Conservation (phyloP, 1,140 invertebrate genomes). For the Solenopsis fugax region DNA sequence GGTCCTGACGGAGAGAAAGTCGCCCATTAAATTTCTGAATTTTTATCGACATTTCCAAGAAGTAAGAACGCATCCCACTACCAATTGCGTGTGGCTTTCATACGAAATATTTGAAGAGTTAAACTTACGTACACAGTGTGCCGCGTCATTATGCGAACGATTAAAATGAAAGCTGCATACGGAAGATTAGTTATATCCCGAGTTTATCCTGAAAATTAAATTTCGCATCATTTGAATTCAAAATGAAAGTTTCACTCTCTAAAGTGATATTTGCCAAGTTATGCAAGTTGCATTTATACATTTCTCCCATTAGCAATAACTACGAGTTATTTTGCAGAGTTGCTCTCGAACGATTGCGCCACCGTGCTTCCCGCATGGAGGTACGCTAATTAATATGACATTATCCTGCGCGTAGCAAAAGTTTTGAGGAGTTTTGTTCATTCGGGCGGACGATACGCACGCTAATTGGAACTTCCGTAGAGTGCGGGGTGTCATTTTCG, state of each 20-base stretch:
- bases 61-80: not conserved
- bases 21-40: conserved; percentile 32
- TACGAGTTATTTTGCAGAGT: conserved; percentile 41
- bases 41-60: too few species aligned
- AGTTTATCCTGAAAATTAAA: conserved; percentile 56
- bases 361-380: not conserved
- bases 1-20: not conserved
- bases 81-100: not conserved
- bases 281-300: conserved; percentile 43
- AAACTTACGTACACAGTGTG: not conserved
- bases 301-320: conserved; percentile 44
- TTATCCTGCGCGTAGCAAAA: conserved; percentile 35
- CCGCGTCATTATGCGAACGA: not conserved
- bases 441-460: conserved; percentile 45
- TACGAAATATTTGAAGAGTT: not conserved
- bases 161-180: conserved; percentile 21
- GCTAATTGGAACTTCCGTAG: conserved; percentile 57
- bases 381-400: conserved; percentile 61
- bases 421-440: conserved; percentile 60
- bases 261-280: conserved; percentile 42
- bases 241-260: conserved; percentile 34
- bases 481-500: conserved; percentile 50
- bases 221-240: conserved; percentile 39
- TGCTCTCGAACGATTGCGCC: conserved; percentile 42
- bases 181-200: conserved; percentile 39